A percentile compares a stretch with the other conserved stretches of the same genome.
phyloP scores from a whole-genome alignment of 2,113 vertebrate species.

The Struthidea cinerea region DNA sequence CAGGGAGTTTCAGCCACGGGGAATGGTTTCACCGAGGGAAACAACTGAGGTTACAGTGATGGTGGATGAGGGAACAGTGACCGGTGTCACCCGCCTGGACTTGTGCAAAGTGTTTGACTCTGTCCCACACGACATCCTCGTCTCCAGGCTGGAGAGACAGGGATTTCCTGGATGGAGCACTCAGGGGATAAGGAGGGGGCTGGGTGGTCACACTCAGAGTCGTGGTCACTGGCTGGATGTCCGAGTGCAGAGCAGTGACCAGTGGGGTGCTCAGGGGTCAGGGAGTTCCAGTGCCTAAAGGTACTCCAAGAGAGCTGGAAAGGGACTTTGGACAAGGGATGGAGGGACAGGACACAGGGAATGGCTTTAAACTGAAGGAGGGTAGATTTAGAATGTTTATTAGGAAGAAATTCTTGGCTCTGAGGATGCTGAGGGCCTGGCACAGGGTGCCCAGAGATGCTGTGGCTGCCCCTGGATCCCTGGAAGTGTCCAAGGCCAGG shows the following conservation, averaged over 20 bases:
- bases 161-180: too few relatives aligned
- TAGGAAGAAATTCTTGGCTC: neutral
- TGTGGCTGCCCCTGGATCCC: neutral
- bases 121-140: rapidly evolving
- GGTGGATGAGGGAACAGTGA: neutral
- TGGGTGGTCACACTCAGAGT: neutral
- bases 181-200: rapidly evolving
- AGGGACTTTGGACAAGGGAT: rapidly evolving
- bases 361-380: neutral
- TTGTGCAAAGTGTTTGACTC: too few relatives aligned
- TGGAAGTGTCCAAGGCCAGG: neutral
- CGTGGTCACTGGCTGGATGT: rapidly evolving
- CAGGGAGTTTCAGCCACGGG: neutral
- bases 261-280: rapidly evolving
- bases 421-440: neutral
- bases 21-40: neutral
- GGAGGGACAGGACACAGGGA: neutral
- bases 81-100: rapidly evolving
- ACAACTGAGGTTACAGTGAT: rapidly evolving
- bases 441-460: neutral
- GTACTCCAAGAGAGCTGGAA: neutral
- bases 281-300: neutral
- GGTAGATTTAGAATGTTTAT: neutral
- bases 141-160: neutral
- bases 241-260: rapidly evolving